Conservation (phyloP, 92 coral and sea anemone species). For the Muricea muricata region DNA sequence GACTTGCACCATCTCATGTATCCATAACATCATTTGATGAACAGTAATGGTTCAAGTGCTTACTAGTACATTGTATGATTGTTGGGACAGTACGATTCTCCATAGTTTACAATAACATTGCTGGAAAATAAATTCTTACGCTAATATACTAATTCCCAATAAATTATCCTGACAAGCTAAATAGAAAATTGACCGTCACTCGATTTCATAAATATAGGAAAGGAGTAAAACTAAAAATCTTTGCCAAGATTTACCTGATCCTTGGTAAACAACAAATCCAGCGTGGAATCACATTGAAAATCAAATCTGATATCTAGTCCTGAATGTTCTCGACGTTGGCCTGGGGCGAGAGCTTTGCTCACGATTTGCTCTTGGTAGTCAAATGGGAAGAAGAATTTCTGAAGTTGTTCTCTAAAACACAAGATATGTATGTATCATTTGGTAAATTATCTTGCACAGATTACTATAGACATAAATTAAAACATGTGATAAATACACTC, state of each 20-base stretch:
- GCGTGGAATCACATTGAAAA: constrained; percentile 86
- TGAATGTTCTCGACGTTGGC: constrained; percentile 94
- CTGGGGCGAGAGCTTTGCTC: constrained; percentile 90
- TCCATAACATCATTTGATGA: too few relatives aligned
- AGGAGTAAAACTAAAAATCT: not conserved
- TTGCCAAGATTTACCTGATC: constrained; percentile 73
- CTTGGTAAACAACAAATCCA: constrained; percentile 90
- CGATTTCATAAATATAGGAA: not conserved
- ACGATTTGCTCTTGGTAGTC: constrained; percentile 94
- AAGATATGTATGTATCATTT: not conserved
- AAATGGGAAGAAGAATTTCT: constrained; percentile 92
- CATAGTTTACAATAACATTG: too few relatives aligned
- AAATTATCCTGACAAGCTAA: too few relatives aligned
- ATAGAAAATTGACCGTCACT: too few relatives aligned
- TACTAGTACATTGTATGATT: too few relatives aligned
- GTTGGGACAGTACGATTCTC: too few relatives aligned
- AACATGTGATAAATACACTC: not conserved
- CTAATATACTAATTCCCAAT: too few relatives aligned
- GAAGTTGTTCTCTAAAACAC: constrained; percentile 79
- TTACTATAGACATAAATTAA: not conserved
- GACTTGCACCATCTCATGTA: too few relatives aligned
- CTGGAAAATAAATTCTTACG: too few relatives aligned
- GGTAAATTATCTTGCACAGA: not conserved
- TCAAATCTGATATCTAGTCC: constrained; percentile 94
- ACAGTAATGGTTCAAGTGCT: too few relatives aligned